A percentile compares a stretch with the other conserved stretches of the same genome.
phyloP scores from a whole-genome alignment of 2,888 invertebrate genomes.

The Halictus ligatus region DNA sequence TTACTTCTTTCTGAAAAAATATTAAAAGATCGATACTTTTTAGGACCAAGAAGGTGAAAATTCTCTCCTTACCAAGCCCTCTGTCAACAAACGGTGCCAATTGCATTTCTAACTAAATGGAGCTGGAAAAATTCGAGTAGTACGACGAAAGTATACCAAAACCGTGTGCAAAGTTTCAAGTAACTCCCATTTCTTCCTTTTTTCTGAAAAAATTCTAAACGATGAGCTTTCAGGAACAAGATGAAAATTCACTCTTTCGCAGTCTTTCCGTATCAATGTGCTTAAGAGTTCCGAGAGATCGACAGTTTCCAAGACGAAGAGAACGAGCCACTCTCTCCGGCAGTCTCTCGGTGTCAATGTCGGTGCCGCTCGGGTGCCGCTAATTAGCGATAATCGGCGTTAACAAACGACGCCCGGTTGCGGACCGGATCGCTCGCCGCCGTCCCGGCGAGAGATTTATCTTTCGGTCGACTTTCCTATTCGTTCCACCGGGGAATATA shows the following conservation, averaged over 20 bases:
- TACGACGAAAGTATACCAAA: neutral
- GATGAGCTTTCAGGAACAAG: neutral
- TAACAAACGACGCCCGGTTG: conserved; percentile 14
- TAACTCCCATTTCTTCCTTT: neutral
- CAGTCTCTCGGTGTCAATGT: neutral
- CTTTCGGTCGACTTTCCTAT: neutral
- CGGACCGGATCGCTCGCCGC: neutral
- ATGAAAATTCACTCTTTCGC: neutral
- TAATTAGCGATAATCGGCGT: conserved; percentile 16
- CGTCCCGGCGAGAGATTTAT: neutral
- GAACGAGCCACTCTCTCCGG: neutral
- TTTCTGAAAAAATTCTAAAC: neutral
- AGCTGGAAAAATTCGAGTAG: neutral
- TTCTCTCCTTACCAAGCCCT: too few relatives aligned
- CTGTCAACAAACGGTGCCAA: too few relatives aligned
- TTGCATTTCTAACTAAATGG: neutral
- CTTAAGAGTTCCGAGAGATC: neutral
- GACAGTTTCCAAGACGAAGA: neutral
- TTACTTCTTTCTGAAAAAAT: too few relatives aligned
- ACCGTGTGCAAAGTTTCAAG: neutral
- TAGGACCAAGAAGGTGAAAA: too few relatives aligned
- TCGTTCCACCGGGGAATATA: neutral
- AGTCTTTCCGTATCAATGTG: neutral
- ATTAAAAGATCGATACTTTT: too few relatives aligned
- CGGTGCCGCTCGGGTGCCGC: neutral